Percentiles rank a stretch among this genome's conserved stretches.
Evolutionary conservation across 2,797 vertebrate genomes (phyloP).

Genomic region (Sebastes hubbsi): DNA sequence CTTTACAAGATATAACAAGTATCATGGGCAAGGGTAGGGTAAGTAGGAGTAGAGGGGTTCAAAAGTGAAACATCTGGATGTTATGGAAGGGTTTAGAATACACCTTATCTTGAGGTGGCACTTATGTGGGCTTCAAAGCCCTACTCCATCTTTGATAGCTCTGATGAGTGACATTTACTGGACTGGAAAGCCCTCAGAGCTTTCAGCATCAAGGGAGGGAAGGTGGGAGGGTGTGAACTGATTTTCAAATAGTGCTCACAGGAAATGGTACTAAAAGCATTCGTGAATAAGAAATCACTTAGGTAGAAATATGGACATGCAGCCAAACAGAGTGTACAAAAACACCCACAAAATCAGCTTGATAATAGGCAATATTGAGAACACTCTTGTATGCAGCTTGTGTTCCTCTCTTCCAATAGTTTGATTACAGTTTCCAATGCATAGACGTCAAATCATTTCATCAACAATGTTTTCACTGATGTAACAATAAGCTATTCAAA

Average conservation of each 20-base stretch:
- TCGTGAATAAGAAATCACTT: neutral
- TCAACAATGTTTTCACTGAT: constrained; percentile 6
- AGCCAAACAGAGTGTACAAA: neutral
- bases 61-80: neutral
- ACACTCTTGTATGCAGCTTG: neutral
- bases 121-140: constrained; percentile 75
- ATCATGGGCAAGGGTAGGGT: neutral
- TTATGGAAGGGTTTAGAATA: neutral
- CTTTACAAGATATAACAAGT: neutral
- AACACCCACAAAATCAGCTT: neutral
- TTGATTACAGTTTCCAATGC: constrained; percentile 4
- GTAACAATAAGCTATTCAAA: constrained; percentile 23
- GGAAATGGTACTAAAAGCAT: constrained; percentile 31
- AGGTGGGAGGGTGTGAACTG: constrained; percentile 29
- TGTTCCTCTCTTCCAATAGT: neutral
- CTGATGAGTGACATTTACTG: constrained; percentile 71
- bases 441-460: constrained; percentile 8
- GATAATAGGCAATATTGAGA: neutral
- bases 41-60: neutral
- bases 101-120: constrained; percentile 38
- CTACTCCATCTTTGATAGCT: constrained; percentile 53
- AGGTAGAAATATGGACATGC: constrained; percentile 1
- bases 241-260: constrained; percentile 20
- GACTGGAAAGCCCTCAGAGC: constrained; percentile 51
- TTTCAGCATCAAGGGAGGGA: constrained; percentile 8